Evolutionary conservation across 92 coral and sea anemone genomes (phyloP).

Genomic region (Epizoanthus stellaris): DNA sequence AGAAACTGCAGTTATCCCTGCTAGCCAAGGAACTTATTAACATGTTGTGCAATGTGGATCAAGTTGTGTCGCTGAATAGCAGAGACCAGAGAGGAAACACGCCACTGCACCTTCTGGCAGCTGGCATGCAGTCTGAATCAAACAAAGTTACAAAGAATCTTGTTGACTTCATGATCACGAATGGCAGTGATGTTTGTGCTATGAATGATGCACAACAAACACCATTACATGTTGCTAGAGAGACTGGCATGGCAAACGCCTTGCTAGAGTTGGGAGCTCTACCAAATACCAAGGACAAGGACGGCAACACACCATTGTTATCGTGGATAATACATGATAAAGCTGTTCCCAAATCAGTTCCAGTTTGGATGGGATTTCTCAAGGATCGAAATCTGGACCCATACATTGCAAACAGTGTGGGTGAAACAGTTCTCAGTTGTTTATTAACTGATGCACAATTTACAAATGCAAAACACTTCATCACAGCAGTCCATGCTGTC

Average conservation of each 20-base stretch:
- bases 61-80: conserved; percentile 5
- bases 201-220: not conserved
- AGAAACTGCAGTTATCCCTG: not conserved
- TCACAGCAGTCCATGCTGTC: not conserved
- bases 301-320: not conserved
- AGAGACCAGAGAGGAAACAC: not conserved
- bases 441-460: not conserved
- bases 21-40: not conserved
- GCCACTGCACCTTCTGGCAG: not conserved
- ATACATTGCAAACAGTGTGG: not conserved
- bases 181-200: not conserved
- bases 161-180: not conserved
- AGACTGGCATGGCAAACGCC: not conserved
- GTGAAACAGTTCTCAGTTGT: not conserved
- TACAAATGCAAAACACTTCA: not conserved
- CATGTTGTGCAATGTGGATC: not conserved
- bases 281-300: not conserved
- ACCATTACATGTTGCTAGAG: not conserved
- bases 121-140: not conserved
- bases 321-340: not conserved
- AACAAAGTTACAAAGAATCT: not conserved
- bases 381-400: not conserved
- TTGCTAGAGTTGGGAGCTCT: not conserved
- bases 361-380: not conserved
- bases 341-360: not conserved